A percentile compares a stretch with the other conserved stretches of the same genome.
Evolutionary conservation across 2,113 vertebrate species (phyloP).

Genomic region (Bagarius yarrelli): DNA sequence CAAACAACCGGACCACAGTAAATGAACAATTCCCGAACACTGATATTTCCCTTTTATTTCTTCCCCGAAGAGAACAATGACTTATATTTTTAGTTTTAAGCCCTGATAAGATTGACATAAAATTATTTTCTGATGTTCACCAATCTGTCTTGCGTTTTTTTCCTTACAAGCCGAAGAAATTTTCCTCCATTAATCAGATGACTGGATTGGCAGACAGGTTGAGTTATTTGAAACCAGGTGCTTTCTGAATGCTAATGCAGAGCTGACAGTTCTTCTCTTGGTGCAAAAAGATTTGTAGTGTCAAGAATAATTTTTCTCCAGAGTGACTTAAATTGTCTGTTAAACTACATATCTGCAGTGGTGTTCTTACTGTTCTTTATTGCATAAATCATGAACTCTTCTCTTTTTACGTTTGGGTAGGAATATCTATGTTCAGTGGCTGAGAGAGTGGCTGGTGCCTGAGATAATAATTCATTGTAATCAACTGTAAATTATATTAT

Average conservation of each 20-base stretch:
- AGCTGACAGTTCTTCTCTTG: not conserved
- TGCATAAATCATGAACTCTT: too few relatives aligned
- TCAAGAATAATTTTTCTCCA: not conserved
- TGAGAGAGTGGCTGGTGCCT: not conserved
- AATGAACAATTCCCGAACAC: not conserved
- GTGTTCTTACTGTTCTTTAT: too few relatives aligned
- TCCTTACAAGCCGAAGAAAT: not conserved
- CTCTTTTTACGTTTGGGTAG: not conserved
- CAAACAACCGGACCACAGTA: slow-evolving; percentile 13
- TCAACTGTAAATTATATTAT: too few relatives aligned
- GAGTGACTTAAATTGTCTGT: not conserved
- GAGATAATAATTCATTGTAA: too few relatives aligned
- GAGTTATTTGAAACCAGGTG: not conserved
- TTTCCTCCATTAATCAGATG: slow-evolving; percentile 15
- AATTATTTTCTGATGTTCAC: not conserved
- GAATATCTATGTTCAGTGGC: not conserved
- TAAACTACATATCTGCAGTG: not conserved
- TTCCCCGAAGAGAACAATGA: not conserved
- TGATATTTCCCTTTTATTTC: not conserved
- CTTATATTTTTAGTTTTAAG: not conserved
- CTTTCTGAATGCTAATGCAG: not conserved
- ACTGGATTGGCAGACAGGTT: slow-evolving; percentile 3
- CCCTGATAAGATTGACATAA: not conserved
- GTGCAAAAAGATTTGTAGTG: not conserved
- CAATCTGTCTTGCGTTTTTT: not conserved